Percentiles rank a stretch among this genome's conserved stretches.
Conservation (phyloP, 2,113 vertebrate species). For the Coracopsis vasa region DNA sequence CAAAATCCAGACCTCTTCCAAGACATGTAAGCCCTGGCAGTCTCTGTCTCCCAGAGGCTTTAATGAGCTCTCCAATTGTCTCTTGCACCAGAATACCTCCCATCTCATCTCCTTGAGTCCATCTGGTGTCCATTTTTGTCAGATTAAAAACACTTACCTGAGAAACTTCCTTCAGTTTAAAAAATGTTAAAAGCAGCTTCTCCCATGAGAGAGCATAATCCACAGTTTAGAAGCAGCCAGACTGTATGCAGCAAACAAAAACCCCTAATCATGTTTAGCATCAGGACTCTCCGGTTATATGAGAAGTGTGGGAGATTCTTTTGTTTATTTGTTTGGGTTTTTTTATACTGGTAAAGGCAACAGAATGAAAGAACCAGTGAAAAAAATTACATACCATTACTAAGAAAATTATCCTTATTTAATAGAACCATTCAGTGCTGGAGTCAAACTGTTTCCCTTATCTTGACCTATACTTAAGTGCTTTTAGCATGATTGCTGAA, state of each 20-base stretch:
- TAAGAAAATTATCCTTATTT: background rate
- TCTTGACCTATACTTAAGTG: background rate
- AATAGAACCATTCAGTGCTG: background rate
- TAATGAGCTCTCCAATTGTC: background rate
- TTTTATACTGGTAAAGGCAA: background rate
- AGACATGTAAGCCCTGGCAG: background rate
- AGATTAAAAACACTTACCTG: background rate
- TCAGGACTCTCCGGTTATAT: background rate
- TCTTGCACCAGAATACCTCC: background rate
- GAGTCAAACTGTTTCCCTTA: background rate
- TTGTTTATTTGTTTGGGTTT: rapidly evolving
- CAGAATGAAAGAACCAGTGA: background rate
- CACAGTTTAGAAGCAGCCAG: background rate
- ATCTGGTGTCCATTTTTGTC: background rate
- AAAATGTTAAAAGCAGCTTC: background rate
- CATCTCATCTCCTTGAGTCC: background rate
- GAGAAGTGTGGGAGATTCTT: background rate
- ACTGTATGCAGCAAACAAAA: background rate
- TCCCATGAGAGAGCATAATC: background rate
- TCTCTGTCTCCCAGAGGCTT: background rate
- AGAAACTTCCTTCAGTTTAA: background rate
- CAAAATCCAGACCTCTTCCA: background rate
- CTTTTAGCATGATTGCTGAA: background rate
- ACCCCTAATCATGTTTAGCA: background rate
- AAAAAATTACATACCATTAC: background rate